Percentiles rank a stretch among this genome's conserved stretches.
phyloP scores from a whole-genome alignment of 2,888 invertebrate species.

The Notocelia uddmanniana region DNA sequence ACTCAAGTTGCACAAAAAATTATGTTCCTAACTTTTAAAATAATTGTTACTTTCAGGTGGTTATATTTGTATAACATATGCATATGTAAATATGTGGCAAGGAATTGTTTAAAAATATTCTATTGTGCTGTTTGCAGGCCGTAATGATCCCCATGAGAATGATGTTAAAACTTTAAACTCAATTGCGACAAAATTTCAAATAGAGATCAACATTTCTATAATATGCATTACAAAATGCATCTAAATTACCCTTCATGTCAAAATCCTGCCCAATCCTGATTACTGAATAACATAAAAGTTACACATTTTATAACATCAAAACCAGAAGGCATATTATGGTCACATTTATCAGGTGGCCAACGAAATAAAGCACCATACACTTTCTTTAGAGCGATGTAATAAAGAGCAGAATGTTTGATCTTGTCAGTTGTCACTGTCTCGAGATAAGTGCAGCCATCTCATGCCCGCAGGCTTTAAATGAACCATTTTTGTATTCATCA shows the following conservation, averaged over 20 bases:
- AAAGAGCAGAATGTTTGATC: background rate
- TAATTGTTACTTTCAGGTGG: background rate
- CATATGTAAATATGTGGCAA: slow-evolving; percentile 29
- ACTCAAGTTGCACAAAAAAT: background rate
- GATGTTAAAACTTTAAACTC: slow-evolving; percentile 6
- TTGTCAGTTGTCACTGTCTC: background rate
- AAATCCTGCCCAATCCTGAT: slow-evolving; percentile 37
- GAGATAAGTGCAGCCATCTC: background rate
- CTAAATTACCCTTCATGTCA: slow-evolving; percentile 48
- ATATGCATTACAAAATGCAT: slow-evolving; percentile 47
- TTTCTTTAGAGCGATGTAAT: background rate
- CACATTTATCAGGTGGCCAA: background rate
- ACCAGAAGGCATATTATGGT: background rate
- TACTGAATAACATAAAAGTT: background rate
- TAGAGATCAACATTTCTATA: slow-evolving; percentile 49
- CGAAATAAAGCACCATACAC: background rate
- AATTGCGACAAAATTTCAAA: slow-evolving; percentile 38
- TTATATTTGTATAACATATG: background rate
- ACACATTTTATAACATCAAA: background rate
- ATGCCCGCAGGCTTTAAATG: background rate
- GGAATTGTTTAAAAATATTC: slow-evolving; percentile 26
- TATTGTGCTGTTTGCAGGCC: slow-evolving; percentile 40
- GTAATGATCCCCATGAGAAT: slow-evolving; percentile 28
- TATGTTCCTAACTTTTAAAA: background rate
- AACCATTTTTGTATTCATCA: background rate